phyloP scores from a whole-genome alignment of 1,140 invertebrate species.

The Eriocheir sinensis region DNA sequence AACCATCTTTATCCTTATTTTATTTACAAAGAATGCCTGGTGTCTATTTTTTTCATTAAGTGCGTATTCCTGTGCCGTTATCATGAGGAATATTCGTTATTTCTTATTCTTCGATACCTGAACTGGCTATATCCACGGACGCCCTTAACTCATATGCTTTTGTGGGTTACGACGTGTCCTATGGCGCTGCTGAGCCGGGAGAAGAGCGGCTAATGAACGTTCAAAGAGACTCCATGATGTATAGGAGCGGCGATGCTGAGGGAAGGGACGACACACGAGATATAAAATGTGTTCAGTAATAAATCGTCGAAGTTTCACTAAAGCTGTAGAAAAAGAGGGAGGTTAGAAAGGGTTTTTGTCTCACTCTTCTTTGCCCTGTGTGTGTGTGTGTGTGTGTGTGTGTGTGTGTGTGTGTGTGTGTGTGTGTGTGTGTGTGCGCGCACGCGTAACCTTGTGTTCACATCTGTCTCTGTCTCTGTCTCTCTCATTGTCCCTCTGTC shows the following conservation, averaged over 20 bases:
- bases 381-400: conserved; percentile 14
- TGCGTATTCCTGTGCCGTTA: background rate
- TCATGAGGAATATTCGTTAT: background rate
- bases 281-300: background rate
- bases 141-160: background rate
- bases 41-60: background rate
- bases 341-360: background rate
- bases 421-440: background rate
- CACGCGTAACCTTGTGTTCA: background rate
- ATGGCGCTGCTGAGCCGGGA: background rate
- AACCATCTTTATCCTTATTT: background rate
- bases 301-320: background rate
- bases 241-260: background rate
- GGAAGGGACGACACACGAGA: background rate
- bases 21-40: background rate
- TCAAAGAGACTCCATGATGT: background rate
- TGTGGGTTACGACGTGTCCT: background rate
- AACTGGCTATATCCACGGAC: background rate
- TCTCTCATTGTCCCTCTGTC: conserved; percentile 22
- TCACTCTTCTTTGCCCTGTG: background rate
- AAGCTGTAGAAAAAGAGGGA: background rate
- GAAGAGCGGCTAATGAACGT: background rate
- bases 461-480: conserved; percentile 12
- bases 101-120: background rate
- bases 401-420: conserved; percentile 40